These are phyloP conservation scores for Labeo calbasu DNA, from an alignment of 2,797 vertebrate genomes.

Conservation along the genomic window DNA sequence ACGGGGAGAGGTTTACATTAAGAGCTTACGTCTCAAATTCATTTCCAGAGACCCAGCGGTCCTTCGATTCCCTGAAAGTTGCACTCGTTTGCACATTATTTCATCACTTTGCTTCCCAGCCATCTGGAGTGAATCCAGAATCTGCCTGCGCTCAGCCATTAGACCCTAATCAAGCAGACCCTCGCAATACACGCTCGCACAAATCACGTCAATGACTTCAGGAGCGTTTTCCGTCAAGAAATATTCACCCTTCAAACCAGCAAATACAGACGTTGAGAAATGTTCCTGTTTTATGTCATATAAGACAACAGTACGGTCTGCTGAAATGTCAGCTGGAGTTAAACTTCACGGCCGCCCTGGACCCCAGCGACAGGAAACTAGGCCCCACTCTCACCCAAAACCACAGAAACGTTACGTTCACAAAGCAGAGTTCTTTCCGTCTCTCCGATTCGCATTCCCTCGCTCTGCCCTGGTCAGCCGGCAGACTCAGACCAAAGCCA, in stretches of 20 bases:
- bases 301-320: not conserved
- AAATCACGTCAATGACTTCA: not conserved
- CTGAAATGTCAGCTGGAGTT: not conserved
- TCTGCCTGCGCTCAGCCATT: constrained; percentile 18
- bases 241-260: too few relatives aligned
- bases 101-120: constrained; percentile 47
- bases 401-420: constrained; percentile 46
- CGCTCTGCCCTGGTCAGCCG: constrained; percentile 29
- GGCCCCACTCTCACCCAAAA: constrained; percentile 44
- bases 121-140: constrained; percentile 36
- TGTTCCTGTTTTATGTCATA: not conserved
- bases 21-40: constrained; percentile 41
- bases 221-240: not conserved
- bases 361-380: constrained; percentile 35
- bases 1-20: constrained; percentile 43
- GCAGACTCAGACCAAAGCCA: constrained; percentile 9
- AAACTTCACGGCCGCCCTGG: not conserved
- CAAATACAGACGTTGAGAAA: too few relatives aligned
- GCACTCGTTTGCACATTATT: constrained; percentile 44
- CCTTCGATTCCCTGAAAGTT: constrained; percentile 19
- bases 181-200: not conserved
- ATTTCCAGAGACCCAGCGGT: constrained; percentile 27
- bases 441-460: constrained; percentile 34
- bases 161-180: constrained; percentile 23
- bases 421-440: not conserved